Evolutionary conservation across 2,113 vertebrate genomes (phyloP).

Genomic region (Epinephelus cyanopodus): DNA sequence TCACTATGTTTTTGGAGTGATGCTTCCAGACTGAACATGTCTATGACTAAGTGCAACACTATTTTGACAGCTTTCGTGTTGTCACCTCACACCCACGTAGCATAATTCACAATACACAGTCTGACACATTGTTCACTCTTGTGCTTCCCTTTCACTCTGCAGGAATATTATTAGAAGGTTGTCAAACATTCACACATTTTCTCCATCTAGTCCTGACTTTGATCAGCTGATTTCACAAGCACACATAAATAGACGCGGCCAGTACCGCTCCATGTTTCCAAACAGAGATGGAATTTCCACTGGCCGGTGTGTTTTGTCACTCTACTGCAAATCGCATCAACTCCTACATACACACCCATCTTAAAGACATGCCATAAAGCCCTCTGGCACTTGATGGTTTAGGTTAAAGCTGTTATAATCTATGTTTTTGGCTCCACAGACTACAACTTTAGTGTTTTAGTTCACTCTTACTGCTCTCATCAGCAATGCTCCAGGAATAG

Average conservation of each 20-base stretch:
- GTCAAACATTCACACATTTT: conserved; percentile 6
- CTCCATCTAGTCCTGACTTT: conserved; percentile 16
- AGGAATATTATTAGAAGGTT: conserved; percentile 1
- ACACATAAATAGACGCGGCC: conserved; percentile 21
- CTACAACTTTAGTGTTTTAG: too few relatives aligned
- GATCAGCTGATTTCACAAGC: conserved; percentile 30
- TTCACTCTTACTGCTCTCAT: too few relatives aligned
- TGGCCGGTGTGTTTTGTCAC: conserved; percentile 14
- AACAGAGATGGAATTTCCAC: conserved; percentile 18
- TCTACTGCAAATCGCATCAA: neutral
- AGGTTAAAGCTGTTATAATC: neutral
- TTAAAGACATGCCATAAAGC: neutral
- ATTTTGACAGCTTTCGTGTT: neutral
- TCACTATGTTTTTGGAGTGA: neutral
- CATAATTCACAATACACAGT: neutral
- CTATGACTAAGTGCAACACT: neutral
- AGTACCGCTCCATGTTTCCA: neutral
- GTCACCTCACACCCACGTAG: neutral
- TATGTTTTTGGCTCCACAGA: too few relatives aligned
- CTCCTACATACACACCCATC: neutral
- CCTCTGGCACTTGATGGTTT: neutral
- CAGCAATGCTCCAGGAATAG: too few relatives aligned
- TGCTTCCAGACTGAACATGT: neutral
- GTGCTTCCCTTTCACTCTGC: neutral
- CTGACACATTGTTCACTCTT: neutral